These are phyloP conservation scores for Metacarcinus magister DNA, from an alignment of 2,888 invertebrate genomes.

Conservation along the genomic window DNA sequence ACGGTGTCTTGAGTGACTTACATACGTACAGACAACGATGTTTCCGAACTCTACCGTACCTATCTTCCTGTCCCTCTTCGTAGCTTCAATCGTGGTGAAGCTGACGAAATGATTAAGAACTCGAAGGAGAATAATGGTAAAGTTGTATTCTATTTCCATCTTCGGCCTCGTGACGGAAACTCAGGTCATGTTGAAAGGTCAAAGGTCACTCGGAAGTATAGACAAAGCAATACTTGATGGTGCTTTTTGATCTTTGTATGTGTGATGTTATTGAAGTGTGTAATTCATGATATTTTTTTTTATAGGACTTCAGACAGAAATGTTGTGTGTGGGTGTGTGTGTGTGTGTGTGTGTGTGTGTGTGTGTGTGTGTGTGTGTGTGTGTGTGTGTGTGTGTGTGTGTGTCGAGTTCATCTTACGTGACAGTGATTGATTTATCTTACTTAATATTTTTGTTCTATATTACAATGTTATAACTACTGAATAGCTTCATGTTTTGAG, in stretches of 20 bases:
- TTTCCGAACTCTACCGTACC: no score
- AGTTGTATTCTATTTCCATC: no score
- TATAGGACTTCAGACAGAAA: not conserved
- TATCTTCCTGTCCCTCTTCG: no score
- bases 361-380: slow-evolving; percentile 13
- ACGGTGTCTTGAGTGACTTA: no score
- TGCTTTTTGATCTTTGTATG: not conserved
- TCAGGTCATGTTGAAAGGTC: no score
- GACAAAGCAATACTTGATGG: not conserved
- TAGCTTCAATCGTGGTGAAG: no score
- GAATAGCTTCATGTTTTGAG: slow-evolving; percentile 11
- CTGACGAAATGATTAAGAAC: no score
- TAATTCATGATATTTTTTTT: not conserved
- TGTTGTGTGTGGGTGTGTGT: not conserved
- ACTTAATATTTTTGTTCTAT: not conserved
- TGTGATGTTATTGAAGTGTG: not conserved
- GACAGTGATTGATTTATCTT: not conserved
- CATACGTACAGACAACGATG: no score
- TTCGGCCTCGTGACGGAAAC: no score
- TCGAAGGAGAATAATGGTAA: no score
- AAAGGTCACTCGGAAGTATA: no score
- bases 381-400: slow-evolving; percentile 15
- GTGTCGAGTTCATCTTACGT: not conserved
- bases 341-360: not conserved
- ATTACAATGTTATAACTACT: not conserved